Base-by-base conservation (phyloP, 2,113 vertebrate species). In the Gymnorhina tibicen region DNA sequence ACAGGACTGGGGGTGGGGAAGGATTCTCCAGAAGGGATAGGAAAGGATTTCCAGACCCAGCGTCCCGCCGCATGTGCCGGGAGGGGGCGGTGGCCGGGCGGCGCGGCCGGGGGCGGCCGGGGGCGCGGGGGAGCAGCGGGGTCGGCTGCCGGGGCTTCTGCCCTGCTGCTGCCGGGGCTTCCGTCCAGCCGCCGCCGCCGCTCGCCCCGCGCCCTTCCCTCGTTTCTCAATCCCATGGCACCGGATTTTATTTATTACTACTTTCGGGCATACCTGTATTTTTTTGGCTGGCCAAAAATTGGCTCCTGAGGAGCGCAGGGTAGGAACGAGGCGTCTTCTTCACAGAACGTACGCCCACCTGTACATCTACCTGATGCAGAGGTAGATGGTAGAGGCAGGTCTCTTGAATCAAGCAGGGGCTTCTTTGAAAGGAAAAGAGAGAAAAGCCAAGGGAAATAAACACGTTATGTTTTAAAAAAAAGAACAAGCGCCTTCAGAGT, bases 201-300 rank as follows among this genome's bases (percentile, higher is more conserved):
- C 42, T 39, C 9, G 1, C 52, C n/a, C 14, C 20, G 4, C 4
- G 4, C n/a, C 53, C 47, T 85, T 5, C 19, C 73, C 33, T 11
- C 85, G 4, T 11, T 2, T 18, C 53, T 18, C 35, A 8, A 16
- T 12, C 64, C 26, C 69, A 16, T 2, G 3, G 10, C 73, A 28
- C 23, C 47, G 4, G 47, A 1, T 27, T 35, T n/a, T 9, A 32
- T 49, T 35, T 11, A 16, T 21, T 10, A 0, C 17, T 27, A 0
- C 50, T 67, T 68, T 33, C 7, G 35, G 59, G 13, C 22, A 12
- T 19, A 16, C 22, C 24, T 60, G 2, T 11, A 0, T 33, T 46
- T 33, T 46, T 70, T 52, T 55, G 15, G 13, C 24, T 30, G 37
- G 53, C 26, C 44, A 21, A 17, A 64, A 58, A 67, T 9, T 15